Percentiles rank a stretch among this genome's conserved stretches.
Conservation (phyloP, 2,888 invertebrate species). For the Entomobrya multifasciata region DNA sequence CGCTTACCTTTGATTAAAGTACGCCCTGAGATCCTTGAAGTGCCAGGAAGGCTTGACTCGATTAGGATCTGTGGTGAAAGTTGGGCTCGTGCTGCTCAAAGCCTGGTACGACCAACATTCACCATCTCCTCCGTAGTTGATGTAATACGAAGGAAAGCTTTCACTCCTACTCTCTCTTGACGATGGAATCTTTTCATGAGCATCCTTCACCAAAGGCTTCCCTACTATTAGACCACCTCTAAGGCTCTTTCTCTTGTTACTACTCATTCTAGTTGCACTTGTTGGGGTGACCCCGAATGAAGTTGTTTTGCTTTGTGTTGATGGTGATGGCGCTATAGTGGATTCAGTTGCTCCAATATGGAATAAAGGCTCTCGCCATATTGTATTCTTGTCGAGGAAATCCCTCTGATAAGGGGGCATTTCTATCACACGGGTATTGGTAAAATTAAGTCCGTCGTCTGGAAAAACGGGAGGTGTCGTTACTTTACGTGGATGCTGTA, state of each 20-base stretch:
- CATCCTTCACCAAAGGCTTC: background rate
- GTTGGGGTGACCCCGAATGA: background rate
- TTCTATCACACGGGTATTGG: slow-evolving; percentile 73
- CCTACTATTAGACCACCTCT: background rate
- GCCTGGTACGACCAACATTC: slow-evolving; percentile 71
- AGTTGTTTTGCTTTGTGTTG: slow-evolving; percentile 8
- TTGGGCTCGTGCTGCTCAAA: slow-evolving; percentile 57
- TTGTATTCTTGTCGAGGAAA: slow-evolving; percentile 76
- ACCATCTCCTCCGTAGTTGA: background rate
- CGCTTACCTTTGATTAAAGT: slow-evolving; percentile 78
- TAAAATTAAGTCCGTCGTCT: slow-evolving; percentile 75
- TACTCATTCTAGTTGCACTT: background rate
- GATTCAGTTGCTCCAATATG: slow-evolving; percentile 63
- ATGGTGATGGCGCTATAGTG: background rate
- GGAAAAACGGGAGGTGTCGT: slow-evolving; percentile 71
- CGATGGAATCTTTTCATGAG: background rate
- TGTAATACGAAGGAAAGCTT: slow-evolving; percentile 1
- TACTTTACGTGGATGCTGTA: slow-evolving; percentile 53
- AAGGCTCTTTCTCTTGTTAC: background rate
- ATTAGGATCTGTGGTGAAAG: slow-evolving; percentile 37
- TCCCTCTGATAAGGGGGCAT: slow-evolving; percentile 75
- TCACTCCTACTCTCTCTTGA: slow-evolving; percentile 51
- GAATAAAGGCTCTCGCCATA: slow-evolving; percentile 78
- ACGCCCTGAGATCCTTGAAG: slow-evolving; percentile 78
- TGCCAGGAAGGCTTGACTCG: slow-evolving; percentile 75